Conservation (phyloP, 2,113 vertebrate genomes). For the Puntigrus tetrazona region DNA sequence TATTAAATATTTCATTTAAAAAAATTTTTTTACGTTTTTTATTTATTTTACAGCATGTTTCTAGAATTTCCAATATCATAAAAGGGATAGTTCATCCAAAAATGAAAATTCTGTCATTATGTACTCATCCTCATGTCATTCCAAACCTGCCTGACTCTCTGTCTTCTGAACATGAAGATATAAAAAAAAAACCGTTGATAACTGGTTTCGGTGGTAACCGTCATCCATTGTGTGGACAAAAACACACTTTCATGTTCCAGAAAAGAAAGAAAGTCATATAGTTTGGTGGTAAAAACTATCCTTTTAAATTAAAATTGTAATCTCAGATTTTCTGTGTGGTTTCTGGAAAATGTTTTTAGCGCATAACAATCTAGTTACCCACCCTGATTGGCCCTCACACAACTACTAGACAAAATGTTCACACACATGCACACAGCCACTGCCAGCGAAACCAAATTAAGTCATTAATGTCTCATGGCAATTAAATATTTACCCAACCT, state of each 20-base stretch:
- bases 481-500: constrained; percentile 22
- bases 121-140: not conserved
- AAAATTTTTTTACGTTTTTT: too few species aligned
- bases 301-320: not conserved
- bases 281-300: not conserved
- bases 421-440: not conserved
- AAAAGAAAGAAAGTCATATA: not conserved
- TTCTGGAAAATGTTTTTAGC: not conserved
- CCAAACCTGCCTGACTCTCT: not conserved
- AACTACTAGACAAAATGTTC: not conserved
- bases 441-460: not conserved
- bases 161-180: too few species aligned
- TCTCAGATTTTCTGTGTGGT: not conserved
- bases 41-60: too few species aligned
- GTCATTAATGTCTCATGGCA: constrained; percentile 23
- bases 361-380: not conserved
- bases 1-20: too few species aligned
- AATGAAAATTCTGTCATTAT: too few species aligned
- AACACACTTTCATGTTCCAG: not conserved
- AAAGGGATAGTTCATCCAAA: not conserved
- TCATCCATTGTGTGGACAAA: too few species aligned
- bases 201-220: not conserved
- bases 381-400: not conserved
- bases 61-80: not conserved
- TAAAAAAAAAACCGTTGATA: not conserved